Conservation (phyloP, 1,140 invertebrate species). For the Hermetia illucens region DNA sequence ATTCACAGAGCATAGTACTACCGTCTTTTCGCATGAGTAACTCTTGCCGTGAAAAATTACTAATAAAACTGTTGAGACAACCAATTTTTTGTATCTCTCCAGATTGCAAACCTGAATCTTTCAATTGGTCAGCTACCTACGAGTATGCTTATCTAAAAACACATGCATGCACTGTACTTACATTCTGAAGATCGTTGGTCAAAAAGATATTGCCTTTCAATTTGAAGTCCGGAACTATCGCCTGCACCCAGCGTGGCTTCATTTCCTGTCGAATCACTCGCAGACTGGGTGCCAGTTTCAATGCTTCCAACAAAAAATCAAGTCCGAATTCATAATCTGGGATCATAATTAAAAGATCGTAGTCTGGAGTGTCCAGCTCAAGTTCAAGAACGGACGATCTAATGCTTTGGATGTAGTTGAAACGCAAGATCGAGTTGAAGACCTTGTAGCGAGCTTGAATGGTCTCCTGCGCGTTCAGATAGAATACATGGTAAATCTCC, state of each 20-base stretch:
- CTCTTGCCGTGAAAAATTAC: no score
- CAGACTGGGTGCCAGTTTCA: constrained; percentile 36
- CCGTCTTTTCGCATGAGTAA: no score
- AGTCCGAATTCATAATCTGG: constrained; percentile 35
- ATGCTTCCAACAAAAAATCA: constrained; percentile 19
- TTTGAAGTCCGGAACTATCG: constrained; percentile 61
- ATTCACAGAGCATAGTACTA: no score
- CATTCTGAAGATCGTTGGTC: constrained; percentile 61
- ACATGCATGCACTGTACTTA: no score
- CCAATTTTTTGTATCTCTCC: no score
- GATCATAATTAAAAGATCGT: constrained; percentile 45
- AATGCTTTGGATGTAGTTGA: constrained; percentile 54
- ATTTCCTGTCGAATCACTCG: constrained; percentile 49
- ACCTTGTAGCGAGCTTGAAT: constrained; percentile 43
- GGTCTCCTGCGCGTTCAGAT: constrained; percentile 21
- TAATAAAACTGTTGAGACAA: no score
- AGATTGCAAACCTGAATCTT: no score
- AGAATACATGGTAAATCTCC: constrained; percentile 28
- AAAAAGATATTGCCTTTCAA: constrained; percentile 60
- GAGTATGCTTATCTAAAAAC: no score
- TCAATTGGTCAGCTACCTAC: no score
- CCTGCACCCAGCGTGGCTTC: constrained; percentile 49
- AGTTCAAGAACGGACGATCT: constrained; percentile 55
- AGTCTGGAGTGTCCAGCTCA: constrained; percentile 52
- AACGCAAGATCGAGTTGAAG: constrained; percentile 58